phyloP scores from a whole-genome alignment of 2,888 invertebrate genomes.

The Scelioninae gen. 1 region DNA sequence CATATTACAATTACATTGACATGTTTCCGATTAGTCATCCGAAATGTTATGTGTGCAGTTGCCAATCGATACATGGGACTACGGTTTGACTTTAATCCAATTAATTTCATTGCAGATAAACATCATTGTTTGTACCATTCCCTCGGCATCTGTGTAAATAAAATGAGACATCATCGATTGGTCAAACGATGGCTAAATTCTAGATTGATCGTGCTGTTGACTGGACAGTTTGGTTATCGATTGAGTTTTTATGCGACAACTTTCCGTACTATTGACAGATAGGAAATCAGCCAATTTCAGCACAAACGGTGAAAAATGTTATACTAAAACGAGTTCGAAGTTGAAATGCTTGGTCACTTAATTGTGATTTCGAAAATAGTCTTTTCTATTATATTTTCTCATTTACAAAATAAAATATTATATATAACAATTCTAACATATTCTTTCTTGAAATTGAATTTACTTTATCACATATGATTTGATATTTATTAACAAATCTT shows the following conservation, averaged over 20 bases:
- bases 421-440: not conserved
- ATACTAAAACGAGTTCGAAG: not conserved
- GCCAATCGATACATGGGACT: not conserved
- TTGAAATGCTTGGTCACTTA: not conserved
- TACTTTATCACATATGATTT: too few species aligned
- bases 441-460: not conserved
- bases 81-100: not conserved
- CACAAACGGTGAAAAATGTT: not conserved
- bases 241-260: not conserved
- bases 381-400: not conserved
- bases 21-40: slow-evolving; percentile 55
- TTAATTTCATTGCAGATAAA: not conserved
- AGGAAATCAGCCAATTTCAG: slow-evolving; percentile 2
- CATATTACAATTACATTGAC: slow-evolving; percentile 6
- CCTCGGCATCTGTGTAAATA: slow-evolving; percentile 1
- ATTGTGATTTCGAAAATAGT: not conserved
- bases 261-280: not conserved
- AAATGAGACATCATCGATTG: slow-evolving; percentile 9
- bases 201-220: not conserved
- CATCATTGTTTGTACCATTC: not conserved
- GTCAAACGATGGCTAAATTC: not conserved
- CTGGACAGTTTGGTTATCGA: not conserved
- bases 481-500: too few species aligned
- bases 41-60: slow-evolving; percentile 17
- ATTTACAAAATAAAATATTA: too few species aligned